Evolutionary conservation across 2,797 vertebrate genomes (phyloP), one percentile per base, ranked within the genome.

Genomic region (Centroberyx gerrardi): DNA sequence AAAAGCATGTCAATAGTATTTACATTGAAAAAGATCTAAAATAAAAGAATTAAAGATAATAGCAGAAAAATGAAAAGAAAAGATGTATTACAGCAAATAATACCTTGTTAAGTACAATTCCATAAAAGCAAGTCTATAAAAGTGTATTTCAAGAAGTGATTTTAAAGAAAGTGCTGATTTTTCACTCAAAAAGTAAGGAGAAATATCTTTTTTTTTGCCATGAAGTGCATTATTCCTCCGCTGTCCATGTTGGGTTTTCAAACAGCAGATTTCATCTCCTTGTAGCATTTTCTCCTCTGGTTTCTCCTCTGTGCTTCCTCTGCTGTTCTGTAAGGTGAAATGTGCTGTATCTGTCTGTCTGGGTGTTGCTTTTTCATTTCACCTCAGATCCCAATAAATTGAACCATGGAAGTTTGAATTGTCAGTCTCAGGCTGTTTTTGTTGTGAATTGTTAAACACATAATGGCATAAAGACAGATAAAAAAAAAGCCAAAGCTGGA

Each of bases 201-300:
- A 1, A 0, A 1, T 22, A 4, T 7, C 5, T 36, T 33, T 15
- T 36, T 9, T 18, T 83, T 15, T 59, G 51, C 78, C 74, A 73
- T 62, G 3, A 83, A 85, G 78, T 84, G 74, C 82, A 80, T 82
- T 82, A 69, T 72, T 73, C 56, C 6, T 17, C 9, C 60, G n/a
- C 12, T 17, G 13, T 40, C 40, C 12, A 2, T 28, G 58, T 22
- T 17, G 15, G 10, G 52, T 29, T 72, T 49, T 63, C 13, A 3
- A 9, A 51, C 48, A 48, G 12, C n/a, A 51, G 18, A 2, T 17
- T 14, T 22, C 4, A 49, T 64, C 52, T 62, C 40, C 27, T 38
- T 27, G 55, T 72, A 68, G 48, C 48, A 18, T 51, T 51, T 51
- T 51, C 48, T 51, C 5, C 48, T 4, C 48, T 5, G 5, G 4